phyloP scores from a whole-genome alignment of 2,797 vertebrate species.

The Psittacula derbiana region DNA sequence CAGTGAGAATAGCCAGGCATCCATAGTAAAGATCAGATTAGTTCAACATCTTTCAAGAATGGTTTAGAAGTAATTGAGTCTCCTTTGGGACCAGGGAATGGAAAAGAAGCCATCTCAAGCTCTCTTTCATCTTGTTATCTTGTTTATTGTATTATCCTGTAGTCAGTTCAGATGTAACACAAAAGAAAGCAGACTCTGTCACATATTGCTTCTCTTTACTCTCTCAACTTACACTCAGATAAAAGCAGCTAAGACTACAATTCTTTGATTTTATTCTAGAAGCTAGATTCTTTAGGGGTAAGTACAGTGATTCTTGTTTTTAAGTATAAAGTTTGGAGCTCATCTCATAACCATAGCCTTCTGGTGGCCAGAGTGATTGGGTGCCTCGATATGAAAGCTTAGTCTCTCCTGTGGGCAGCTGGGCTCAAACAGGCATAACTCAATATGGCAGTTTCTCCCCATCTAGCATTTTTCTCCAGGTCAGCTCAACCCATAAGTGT shows the following conservation, averaged over 20 bases:
- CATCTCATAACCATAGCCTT: background rate
- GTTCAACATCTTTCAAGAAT: background rate
- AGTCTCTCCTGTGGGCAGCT: background rate
- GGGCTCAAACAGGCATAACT: background rate
- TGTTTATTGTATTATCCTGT: constrained; percentile 43
- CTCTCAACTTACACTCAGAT: background rate
- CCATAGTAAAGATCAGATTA: constrained; percentile 10
- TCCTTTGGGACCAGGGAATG: constrained; percentile 6
- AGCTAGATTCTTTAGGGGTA: background rate
- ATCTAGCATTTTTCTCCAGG: background rate
- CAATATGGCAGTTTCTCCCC: background rate
- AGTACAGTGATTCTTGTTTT: background rate
- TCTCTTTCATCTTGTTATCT: constrained; percentile 53
- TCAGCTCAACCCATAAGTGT: background rate
- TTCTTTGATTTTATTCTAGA: background rate
- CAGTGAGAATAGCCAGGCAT: background rate
- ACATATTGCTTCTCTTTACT: background rate
- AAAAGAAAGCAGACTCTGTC: constrained; percentile 29
- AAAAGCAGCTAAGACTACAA: background rate
- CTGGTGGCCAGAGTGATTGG: background rate
- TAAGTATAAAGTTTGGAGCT: background rate
- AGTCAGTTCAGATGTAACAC: constrained; percentile 10
- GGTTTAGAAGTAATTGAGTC: constrained; percentile 24
- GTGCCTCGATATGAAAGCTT: background rate
- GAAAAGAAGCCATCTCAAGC: constrained; percentile 15